Evolutionary conservation across 1,140 invertebrate genomes (phyloP).

Genomic region (Drosophila micromelanica): DNA sequence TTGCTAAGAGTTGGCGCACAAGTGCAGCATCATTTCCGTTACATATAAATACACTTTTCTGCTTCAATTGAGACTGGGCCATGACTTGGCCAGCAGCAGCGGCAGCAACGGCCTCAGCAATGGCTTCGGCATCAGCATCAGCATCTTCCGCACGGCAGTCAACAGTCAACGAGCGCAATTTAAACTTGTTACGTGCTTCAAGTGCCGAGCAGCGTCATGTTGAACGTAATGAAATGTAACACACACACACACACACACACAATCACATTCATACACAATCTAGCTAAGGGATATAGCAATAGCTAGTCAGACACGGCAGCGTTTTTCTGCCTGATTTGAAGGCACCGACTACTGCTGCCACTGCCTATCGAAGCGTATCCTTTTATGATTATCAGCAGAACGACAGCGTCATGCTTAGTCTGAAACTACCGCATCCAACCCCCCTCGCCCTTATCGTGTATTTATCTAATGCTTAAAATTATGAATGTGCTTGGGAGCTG

Average conservation of each 20-base stretch:
- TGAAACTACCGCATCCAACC: not conserved
- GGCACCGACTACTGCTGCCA: slow-evolving; percentile 26
- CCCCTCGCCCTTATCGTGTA: slow-evolving; percentile 11
- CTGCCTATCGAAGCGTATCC: slow-evolving; percentile 71
- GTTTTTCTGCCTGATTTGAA: slow-evolving; percentile 83
- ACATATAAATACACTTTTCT: slow-evolving; percentile 83
- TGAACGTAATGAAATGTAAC: slow-evolving; percentile 74
- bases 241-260: slow-evolving; percentile 34
- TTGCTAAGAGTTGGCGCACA: slow-evolving; percentile 58
- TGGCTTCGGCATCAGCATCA: slow-evolving; percentile 36
- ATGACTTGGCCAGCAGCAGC: slow-evolving; percentile 61
- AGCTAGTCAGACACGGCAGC: slow-evolving; percentile 76
- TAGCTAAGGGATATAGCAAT: slow-evolving; percentile 11
- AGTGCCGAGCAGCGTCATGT: slow-evolving; percentile 66
- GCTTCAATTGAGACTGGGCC: slow-evolving; percentile 73
- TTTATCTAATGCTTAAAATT: slow-evolving; percentile 62
- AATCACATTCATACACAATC: slow-evolving; percentile 25
- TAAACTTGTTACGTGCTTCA: slow-evolving; percentile 81
- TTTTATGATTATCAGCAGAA: slow-evolving; percentile 69
- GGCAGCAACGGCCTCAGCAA: slow-evolving; percentile 13
- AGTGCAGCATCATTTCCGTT: slow-evolving; percentile 82
- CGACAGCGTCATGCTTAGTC: slow-evolving; percentile 54
- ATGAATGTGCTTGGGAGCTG: slow-evolving; percentile 49
- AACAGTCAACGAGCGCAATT: slow-evolving; percentile 83
- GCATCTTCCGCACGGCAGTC: slow-evolving; percentile 78